Conservation (phyloP, 2,888 invertebrate genomes). For the Nymphalis polychloros region DNA sequence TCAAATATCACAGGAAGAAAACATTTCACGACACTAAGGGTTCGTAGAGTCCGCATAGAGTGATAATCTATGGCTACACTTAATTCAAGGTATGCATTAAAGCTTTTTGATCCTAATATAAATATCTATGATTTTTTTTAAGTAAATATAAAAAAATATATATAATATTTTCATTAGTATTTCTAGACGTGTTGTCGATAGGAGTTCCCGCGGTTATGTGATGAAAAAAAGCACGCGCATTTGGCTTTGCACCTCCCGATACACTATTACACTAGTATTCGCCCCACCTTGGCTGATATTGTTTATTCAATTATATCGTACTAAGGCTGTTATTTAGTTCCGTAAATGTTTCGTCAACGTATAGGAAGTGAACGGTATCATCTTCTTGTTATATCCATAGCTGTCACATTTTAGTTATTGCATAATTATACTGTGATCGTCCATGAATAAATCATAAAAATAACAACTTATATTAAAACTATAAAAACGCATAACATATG, state of each 20-base stretch:
- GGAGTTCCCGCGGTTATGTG: constrained; percentile 55
- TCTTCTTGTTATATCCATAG: constrained; percentile 13
- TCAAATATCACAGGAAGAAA: constrained; percentile 67
- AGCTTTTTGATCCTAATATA: neutral
- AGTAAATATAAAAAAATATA: neutral
- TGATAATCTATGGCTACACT: constrained; percentile 2
- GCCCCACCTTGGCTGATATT: constrained; percentile 62
- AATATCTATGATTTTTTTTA: neutral
- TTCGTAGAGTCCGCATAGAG: constrained; percentile 60
- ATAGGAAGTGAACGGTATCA: constrained; percentile 34
- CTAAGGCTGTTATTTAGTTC: constrained; percentile 49
- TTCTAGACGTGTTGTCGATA: constrained; percentile 53
- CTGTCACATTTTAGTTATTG: neutral
- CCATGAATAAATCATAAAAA: too few relatives aligned
- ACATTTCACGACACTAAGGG: constrained; percentile 67
- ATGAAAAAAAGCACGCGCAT: constrained; percentile 48
- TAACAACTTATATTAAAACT: too few relatives aligned
- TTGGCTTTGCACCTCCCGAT: constrained; percentile 58
- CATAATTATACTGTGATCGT: too few relatives aligned
- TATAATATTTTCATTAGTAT: neutral
- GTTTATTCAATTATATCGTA: constrained; percentile 61
- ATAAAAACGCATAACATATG: too few relatives aligned
- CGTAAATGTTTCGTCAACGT: constrained; percentile 29
- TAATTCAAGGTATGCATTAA: neutral
- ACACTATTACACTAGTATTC: constrained; percentile 37